phyloP scores from a whole-genome alignment of 2,888 invertebrate genomes.

The Vannuccia rotundouncinata region DNA sequence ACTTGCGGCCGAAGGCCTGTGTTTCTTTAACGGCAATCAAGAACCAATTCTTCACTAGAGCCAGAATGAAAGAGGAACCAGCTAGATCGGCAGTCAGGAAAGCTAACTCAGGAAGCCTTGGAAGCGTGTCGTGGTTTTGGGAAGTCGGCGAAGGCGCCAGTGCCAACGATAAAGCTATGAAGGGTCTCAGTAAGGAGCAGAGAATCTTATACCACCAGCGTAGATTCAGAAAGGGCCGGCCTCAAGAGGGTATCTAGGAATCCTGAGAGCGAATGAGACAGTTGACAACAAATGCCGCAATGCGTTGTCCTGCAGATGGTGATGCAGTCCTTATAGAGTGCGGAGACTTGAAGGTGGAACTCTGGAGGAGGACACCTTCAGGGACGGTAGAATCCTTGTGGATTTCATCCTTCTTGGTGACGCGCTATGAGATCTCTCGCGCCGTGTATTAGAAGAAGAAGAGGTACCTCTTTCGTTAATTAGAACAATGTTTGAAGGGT shows the following conservation, averaged over 20 bases:
- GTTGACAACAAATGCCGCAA: not conserved
- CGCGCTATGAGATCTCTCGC: too few relatives aligned
- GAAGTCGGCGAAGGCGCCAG: not conserved
- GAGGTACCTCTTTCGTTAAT: too few relatives aligned
- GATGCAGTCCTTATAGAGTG: not conserved
- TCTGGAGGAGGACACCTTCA: too few relatives aligned
- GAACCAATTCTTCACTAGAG: not conserved
- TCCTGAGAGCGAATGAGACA: not conserved
- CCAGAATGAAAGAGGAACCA: not conserved
- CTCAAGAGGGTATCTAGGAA: not conserved
- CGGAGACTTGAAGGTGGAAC: too few relatives aligned
- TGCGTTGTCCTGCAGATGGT: not conserved
- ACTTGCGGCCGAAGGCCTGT: not conserved
- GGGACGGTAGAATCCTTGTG: too few relatives aligned
- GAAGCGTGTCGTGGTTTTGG: not conserved
- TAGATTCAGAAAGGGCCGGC: not conserved
- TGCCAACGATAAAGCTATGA: not conserved
- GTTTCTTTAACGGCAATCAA: not conserved
- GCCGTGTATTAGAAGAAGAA: too few relatives aligned
- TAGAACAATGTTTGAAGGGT: too few relatives aligned
- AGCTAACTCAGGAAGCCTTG: not conserved
- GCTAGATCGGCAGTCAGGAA: not conserved
- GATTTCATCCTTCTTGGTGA: too few relatives aligned
- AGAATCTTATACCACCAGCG: not conserved
- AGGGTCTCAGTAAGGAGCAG: not conserved